Evolutionary conservation across 2,113 vertebrate species (phyloP).

Genomic region (Paratilapia polleni): DNA sequence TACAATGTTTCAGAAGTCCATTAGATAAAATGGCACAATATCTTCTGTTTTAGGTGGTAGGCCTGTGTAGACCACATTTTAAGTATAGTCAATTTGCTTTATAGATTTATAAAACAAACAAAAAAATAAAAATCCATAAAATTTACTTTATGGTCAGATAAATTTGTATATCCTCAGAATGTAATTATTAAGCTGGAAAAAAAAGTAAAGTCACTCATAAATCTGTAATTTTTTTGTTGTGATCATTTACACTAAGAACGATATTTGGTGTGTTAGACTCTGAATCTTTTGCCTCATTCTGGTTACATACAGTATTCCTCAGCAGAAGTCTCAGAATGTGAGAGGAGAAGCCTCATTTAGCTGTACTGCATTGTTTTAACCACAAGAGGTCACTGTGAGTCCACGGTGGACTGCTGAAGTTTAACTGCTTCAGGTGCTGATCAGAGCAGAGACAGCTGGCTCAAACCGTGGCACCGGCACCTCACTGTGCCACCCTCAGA

Average conservation of each 20-base stretch:
- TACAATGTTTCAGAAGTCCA: too few species aligned
- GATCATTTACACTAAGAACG: background rate
- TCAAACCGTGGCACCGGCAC: too few species aligned
- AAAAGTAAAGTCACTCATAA: background rate
- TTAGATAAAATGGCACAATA: too few species aligned
- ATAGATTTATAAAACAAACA: too few species aligned
- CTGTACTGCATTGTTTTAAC: background rate
- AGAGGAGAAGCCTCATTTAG: background rate
- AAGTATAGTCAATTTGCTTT: too few species aligned
- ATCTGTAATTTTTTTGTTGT: background rate
- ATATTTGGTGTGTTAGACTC: background rate
- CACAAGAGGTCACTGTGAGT: conserved; percentile 45
- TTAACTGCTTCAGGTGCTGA: background rate
- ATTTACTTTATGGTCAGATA: too few species aligned
- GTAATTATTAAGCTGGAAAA: background rate
- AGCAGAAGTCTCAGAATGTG: background rate
- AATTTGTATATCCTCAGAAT: background rate
- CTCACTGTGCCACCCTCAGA: too few species aligned
- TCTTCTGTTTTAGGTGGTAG: too few species aligned
- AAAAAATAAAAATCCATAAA: too few species aligned
- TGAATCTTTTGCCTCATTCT: background rate
- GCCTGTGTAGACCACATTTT: too few species aligned
- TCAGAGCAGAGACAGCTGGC: too few species aligned
- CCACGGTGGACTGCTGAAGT: background rate
- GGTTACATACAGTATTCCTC: background rate